Evolutionary conservation across 1,140 invertebrate genomes (phyloP), one percentile per base, ranked within the genome.

Genomic region (Hyles vespertilio): DNA sequence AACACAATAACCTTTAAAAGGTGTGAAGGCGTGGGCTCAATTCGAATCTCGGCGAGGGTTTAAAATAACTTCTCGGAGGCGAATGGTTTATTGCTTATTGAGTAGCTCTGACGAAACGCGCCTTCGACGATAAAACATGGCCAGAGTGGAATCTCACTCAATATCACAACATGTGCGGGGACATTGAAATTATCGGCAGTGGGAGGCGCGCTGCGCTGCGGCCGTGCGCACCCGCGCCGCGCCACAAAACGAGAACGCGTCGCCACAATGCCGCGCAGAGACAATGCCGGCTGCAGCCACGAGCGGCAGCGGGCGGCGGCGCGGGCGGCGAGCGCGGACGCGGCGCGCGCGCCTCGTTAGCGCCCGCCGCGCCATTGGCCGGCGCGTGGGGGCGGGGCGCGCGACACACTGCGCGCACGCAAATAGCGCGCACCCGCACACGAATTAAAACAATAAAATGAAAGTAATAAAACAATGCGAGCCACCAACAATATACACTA

Each of bases 371-470:
- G 74, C 77, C 53, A 88, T 88, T 88, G 84, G 83, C 72, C 77
- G 74, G 48, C 69, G 71, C 59, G 51, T 63, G 74, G 72, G 83
- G 86, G 84, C 81, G 81, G 76, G 83, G 82, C 83, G 68, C 72
- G 85, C 80, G 82, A 83, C 81, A 85, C 81, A 81, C 81, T 84
- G 81, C 82, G 85, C 83, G 72, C 82, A 86, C 85, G 85, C 85
- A 85, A 86, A 86, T 84, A 84, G 79, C 83, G 79, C 81, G 79
- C 81, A 84, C 72, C 82, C 77, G 76, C 76, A 78, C 81, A 83
- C 84, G 81, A 87, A 88, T 88, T 88, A 88, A 88, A 87, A 87
- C 84, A 88, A 88, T 88, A 88, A 88, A 88, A 88, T 85, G 73
- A 83, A 80, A 84, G 74, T 89, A 85, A 86, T 86, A 87, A 86